Base-by-base conservation (phyloP, 2,888 invertebrate genomes). In the Smittia sp. region DNA sequence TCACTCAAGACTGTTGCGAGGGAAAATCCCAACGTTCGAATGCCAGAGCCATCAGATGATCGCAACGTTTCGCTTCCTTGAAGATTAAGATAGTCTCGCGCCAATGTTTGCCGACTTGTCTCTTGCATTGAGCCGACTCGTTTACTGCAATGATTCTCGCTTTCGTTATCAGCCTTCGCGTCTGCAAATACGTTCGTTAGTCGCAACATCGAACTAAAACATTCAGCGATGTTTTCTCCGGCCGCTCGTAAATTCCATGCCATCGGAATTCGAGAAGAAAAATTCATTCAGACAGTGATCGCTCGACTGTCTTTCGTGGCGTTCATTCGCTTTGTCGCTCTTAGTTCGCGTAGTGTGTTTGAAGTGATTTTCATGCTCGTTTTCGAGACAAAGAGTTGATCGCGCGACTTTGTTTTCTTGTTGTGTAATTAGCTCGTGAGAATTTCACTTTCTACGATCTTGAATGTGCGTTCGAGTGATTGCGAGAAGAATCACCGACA, bases 281-380 rank as follows among this genome's bases (percentile, higher is more conserved):
- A 70, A 27, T 22, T 68, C 18, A 68, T 70, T 70, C 52, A n/a
- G n/a, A n/a, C n/a, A 70, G 69, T 70, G 69, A 70, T 70, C 69
- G 69, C 69, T 52, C 69, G 32, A 54, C 69, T 6, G 20, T 58
- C 58, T 58, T 58, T 7, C n/a, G n/a, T n/a, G n/a, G 20, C 27
- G 54, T 70, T 70, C 32, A 70, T 70, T 70, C n/a, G 52, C 41
- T 70, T 32, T 22, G 11, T 13, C 11, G 22, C 11, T 13, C n/a
- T 1, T 67, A 32, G 22, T 25, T 39, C 1, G 69, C 15, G n/a
- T 70, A 15, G 41, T 69, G 25, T 24, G 41, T 68, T 15, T 18
- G 25, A 41, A 68, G 39, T 24, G 20, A 38, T 20, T 67, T 9
- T 24, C 41, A 39, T 46, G 41, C 22, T 58, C n/a, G 58, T 58